Base-by-base conservation (phyloP, 2,888 invertebrate genomes). In the Lepidochitona cinerea region DNA sequence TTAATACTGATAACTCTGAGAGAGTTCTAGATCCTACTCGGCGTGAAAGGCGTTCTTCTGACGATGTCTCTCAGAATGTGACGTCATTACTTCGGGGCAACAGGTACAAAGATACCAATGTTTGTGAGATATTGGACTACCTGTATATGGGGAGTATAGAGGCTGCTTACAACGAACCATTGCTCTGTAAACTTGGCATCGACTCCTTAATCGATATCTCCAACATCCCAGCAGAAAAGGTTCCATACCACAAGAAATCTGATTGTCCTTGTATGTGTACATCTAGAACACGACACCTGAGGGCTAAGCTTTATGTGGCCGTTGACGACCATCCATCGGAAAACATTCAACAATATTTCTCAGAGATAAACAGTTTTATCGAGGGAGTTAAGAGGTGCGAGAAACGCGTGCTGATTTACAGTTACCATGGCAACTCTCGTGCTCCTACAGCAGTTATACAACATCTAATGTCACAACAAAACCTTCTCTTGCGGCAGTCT, bases 251-350 rank as follows among this genome's bases (percentile, higher is more conserved):
- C 41, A 54, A 52, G 37, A 84, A 83, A 72, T 76, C 79, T 3
- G 80, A 79, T 14, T 85, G 85, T 67, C 87, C 88, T 0, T 89
- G 89, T 67, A 78, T 84, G 23, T 88, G 89, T 77, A 77, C 76
- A 52, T 78, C 77, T 12, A 82, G 83, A 14, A 80, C 75, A 9
- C 79, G 78, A 37, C 89, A 89, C 75, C 83, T 85, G 53, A 74
- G 87, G 23, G 87, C 88, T 0, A 94, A 95, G 85, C 92, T 95
- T 9, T 84, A 83, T 76, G 93, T 94, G 92, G 80, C 93, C 92
- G 93, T 94, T 92, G 85, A 94, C 92, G 88, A 92, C 90, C 77
- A 93, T 92, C 84, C 94, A 89, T 75, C 91, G 77, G 80, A 88
- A 77, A 85, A 90, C 82, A 77, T 87, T 75, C 79, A 86, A 73